Conservation (phyloP, 2,888 invertebrate species). For the Lasioglossum leucozonium region DNA sequence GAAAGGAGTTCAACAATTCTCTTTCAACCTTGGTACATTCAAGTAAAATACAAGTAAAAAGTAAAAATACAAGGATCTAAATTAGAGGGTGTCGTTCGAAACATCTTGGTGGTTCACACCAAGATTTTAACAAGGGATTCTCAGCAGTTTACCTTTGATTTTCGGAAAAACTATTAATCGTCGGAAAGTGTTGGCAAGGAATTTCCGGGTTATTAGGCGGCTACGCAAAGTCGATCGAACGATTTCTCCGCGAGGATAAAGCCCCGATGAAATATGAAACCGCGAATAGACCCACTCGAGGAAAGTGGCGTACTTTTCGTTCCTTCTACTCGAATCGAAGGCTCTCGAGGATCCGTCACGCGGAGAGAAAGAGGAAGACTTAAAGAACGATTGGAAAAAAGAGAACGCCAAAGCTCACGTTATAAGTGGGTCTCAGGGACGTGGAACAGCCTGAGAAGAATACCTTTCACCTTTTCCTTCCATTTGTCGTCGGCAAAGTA, state of each 20-base stretch:
- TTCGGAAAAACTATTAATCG: not conserved
- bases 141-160: not conserved
- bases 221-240: not conserved
- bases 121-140: not conserved
- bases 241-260: constrained; percentile 12
- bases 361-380: constrained; percentile 52
- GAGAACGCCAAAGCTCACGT: constrained; percentile 69
- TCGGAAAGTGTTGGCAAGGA: not conserved
- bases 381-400: constrained; percentile 59
- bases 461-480: constrained; percentile 67
- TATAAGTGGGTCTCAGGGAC: constrained; percentile 75
- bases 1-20: too few species aligned
- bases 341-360: constrained; percentile 42
- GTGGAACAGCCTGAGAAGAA: constrained; percentile 62
- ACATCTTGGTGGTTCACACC: not conserved
- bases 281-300: constrained; percentile 40
- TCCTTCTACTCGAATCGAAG: constrained; percentile 38
- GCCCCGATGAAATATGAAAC: constrained; percentile 1
- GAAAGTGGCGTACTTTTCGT: constrained; percentile 55
- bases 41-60: too few species aligned
- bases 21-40: too few species aligned
- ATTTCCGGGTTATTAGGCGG: not conserved
- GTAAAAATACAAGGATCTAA: not conserved
- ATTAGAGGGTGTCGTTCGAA: not conserved
- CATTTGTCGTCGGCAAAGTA: constrained; percentile 47